Base-by-base conservation (phyloP, 2,113 vertebrate species). In the Recurvirostra avosetta region DNA sequence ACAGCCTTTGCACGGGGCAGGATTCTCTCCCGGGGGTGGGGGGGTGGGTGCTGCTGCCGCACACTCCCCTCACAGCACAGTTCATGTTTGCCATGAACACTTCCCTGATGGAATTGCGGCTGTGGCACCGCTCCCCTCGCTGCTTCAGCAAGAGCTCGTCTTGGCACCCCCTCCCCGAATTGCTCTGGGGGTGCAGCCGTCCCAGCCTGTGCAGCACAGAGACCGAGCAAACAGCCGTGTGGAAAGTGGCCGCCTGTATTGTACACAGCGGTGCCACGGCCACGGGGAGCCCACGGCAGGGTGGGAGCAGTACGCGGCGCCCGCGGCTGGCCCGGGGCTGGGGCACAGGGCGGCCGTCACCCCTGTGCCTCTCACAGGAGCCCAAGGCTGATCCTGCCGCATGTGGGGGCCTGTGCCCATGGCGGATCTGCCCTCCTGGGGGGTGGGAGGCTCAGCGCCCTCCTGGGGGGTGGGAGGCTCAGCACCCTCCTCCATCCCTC, bases 341-440 rank as follows among this genome's bases (percentile, higher is more conserved):
- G 34, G 38, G 53, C 27, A 13, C 27, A 4, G 38, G 68, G 26
- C 2, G 3, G 26, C 26, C 43, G 8, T 32, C 11, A 1, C 6
- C 23, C 23, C 21, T 3, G 2, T 1, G 1, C 23, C 50, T 11
- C 1, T 6, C 7, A 5, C 0, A 2, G 78, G 12, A 59, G 32
- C 52, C 30, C 8, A 20, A 18, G 41, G 16, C 68, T 1, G 16
- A 3, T 36, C 21, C 61, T 32, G 25, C 20, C 2, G 0, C 12
- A 1, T 2, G 2, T 2, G 15, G 40, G 15, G 43, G 12, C 3
- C 41, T 3, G 19, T 5, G 47, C 36, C 62, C 5, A 1, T 38
- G 49, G 41, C 2, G 2, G 36, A 12, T 36, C 63, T 30, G 62
- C 11, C 6, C 19, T 49, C 25, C 50, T 19, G 18, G n/a, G 23